Percentiles rank a stretch among this genome's conserved stretches.
Conservation (phyloP, 2,888 invertebrate genomes). For the Agriopis marginaria region DNA sequence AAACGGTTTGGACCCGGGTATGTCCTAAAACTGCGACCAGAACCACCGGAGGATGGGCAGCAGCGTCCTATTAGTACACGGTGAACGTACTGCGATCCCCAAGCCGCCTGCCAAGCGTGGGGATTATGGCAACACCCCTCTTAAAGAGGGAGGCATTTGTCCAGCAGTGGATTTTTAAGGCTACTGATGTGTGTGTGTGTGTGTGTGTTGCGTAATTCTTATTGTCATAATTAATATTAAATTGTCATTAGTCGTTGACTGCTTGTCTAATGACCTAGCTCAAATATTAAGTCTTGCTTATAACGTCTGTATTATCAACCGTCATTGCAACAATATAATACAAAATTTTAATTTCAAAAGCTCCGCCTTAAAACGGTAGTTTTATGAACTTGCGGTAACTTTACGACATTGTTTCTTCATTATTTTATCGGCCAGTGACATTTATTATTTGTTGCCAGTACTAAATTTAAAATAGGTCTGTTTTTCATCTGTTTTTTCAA, state of each 20-base stretch:
- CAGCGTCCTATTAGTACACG: too few relatives aligned
- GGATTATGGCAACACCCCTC: too few relatives aligned
- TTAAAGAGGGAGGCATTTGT: too few relatives aligned
- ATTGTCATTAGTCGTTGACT: neutral
- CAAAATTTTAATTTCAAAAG: constrained; percentile 5
- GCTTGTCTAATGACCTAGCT: neutral
- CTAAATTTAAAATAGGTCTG: constrained; percentile 37
- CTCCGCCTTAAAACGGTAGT: constrained; percentile 19
- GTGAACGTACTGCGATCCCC: too few relatives aligned
- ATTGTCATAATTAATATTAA: too few relatives aligned
- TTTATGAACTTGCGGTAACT: constrained; percentile 23
- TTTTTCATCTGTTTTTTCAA: constrained; percentile 24
- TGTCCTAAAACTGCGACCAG: too few relatives aligned
- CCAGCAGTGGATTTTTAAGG: too few relatives aligned
- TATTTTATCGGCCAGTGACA: constrained; percentile 40
- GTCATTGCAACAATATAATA: neutral
- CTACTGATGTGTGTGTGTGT: too few relatives aligned
- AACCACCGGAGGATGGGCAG: too few relatives aligned
- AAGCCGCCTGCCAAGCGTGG: too few relatives aligned
- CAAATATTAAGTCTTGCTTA: neutral
- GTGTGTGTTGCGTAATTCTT: too few relatives aligned
- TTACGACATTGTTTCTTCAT: constrained; percentile 31
- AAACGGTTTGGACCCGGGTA: too few relatives aligned
- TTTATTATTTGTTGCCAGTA: constrained; percentile 47
- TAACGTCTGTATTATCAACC: neutral